Conservation (phyloP, 2,113 vertebrate genomes). For the Trematocara variabile region DNA sequence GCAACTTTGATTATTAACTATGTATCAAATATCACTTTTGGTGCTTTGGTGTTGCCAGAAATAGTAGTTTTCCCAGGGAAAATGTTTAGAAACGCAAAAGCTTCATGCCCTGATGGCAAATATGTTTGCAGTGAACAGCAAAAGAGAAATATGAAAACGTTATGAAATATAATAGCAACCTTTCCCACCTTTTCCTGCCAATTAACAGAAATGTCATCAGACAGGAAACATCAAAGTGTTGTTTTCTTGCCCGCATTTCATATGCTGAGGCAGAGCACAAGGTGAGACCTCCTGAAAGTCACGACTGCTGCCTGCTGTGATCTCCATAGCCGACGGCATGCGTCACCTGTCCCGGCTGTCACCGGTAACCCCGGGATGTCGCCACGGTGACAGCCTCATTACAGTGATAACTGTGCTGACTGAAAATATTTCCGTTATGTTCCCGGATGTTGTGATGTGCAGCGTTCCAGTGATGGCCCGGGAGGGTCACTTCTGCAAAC, state of each 20-base stretch:
- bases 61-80: background rate
- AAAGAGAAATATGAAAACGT: background rate
- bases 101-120: rapidly evolving
- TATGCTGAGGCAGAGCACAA: background rate
- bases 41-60: background rate
- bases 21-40: background rate
- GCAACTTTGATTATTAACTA: background rate
- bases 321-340: conserved; percentile 31
- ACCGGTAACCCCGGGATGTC: conserved; percentile 39
- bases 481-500: background rate
- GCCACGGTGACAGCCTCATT: conserved; percentile 55
- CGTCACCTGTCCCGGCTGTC: conserved; percentile 57
- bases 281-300: conserved; percentile 37
- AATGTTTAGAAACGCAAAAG: background rate
- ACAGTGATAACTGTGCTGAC: conserved; percentile 34
- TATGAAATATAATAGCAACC: background rate
- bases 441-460: conserved; percentile 5
- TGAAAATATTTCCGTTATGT: conserved; percentile 39
- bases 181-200: background rate
- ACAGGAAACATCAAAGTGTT: background rate
- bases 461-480: background rate
- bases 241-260: background rate
- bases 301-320: conserved; percentile 21
- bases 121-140: background rate
- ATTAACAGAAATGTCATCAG: background rate